Percentiles rank a stretch among this genome's conserved stretches.
Conservation (phyloP, 1,140 invertebrate species). For the Gonioctena quinquepunctata region DNA sequence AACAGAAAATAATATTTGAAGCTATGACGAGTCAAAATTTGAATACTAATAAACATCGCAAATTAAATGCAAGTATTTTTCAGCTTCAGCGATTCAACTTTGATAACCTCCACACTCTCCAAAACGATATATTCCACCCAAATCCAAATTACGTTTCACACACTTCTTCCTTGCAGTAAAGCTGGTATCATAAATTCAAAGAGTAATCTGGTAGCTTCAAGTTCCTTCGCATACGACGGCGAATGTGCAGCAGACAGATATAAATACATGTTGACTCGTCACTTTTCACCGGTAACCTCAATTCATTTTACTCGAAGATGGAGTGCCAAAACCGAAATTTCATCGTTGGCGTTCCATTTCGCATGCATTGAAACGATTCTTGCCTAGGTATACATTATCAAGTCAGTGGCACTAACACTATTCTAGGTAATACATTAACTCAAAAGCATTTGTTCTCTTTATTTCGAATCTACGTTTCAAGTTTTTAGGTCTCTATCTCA, state of each 20-base stretch:
- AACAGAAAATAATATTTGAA: too few species aligned
- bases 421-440: too few species aligned
- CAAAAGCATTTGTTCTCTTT: too few species aligned
- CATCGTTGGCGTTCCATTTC: not conserved
- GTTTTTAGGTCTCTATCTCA: too few species aligned
- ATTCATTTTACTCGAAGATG: not conserved
- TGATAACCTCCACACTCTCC: too few species aligned
- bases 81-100: too few species aligned
- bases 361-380: not conserved
- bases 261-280: conserved; percentile 8
- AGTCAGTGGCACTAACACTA: too few species aligned
- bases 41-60: too few species aligned
- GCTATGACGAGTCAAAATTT: too few species aligned
- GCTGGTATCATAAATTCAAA: not conserved
- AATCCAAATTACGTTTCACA: not conserved
- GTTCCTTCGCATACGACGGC: not conserved
- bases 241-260: conserved; percentile 1
- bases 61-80: too few species aligned
- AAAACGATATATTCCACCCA: too few species aligned
- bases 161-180: not conserved
- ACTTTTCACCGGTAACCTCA: not conserved
- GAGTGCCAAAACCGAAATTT: not conserved
- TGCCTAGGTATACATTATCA: not conserved
- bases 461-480: too few species aligned
- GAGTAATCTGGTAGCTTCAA: not conserved